phyloP scores from a whole-genome alignment of 2,113 vertebrate species.

The Gymnogyps californianus region DNA sequence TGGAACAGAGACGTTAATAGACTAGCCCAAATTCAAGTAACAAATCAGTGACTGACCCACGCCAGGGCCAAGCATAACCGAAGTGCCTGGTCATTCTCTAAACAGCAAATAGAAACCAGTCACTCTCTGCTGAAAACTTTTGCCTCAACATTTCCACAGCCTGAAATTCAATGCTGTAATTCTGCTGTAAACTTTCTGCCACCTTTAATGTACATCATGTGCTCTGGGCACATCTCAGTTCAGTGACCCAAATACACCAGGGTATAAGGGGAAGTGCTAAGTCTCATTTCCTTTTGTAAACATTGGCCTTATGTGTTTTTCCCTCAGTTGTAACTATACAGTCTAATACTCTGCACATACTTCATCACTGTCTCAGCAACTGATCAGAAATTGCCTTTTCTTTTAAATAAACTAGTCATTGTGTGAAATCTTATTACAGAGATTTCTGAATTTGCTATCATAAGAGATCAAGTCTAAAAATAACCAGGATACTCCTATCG shows the following conservation, averaged over 20 bases:
- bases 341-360: background rate
- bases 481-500: background rate
- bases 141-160: background rate
- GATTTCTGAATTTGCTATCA: background rate
- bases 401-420: background rate
- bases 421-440: background rate
- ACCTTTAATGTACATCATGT: background rate
- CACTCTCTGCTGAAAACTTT: background rate
- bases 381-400: background rate
- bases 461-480: background rate
- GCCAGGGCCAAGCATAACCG: background rate
- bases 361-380: background rate
- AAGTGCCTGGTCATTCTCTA: background rate
- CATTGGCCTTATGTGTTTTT: background rate
- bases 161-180: background rate
- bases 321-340: background rate
- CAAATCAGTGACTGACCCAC: background rate
- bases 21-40: background rate
- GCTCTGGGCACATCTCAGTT: background rate
- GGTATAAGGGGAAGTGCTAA: background rate
- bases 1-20: background rate
- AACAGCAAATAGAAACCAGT: background rate
- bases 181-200: background rate
- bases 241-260: background rate
- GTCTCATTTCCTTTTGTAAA: background rate